Conservation (phyloP, 2,888 invertebrate genomes). For the Leptothorax acervorum region DNA sequence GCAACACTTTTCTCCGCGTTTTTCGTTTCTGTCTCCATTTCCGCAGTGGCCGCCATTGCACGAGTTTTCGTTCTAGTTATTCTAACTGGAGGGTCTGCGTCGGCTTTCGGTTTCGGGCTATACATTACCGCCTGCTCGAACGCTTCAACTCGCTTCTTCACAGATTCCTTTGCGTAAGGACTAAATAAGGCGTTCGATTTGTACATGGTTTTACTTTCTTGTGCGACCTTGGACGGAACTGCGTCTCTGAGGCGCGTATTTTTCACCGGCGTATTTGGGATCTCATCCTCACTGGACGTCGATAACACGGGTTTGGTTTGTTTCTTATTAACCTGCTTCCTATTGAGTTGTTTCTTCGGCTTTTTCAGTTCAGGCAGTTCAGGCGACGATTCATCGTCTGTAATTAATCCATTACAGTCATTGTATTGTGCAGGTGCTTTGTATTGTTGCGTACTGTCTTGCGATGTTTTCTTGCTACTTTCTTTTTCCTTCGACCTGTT, state of each 20-base stretch:
- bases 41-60: constrained; percentile 86
- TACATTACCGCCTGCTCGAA: constrained; percentile 87
- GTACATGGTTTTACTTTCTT: constrained; percentile 76
- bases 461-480: constrained; percentile 44
- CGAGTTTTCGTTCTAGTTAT: constrained; percentile 88
- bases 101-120: constrained; percentile 75
- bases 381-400: constrained; percentile 83
- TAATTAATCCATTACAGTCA: constrained; percentile 71
- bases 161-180: constrained; percentile 88
- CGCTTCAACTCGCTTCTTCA: constrained; percentile 88
- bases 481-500: not conserved
- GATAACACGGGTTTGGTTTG: constrained; percentile 63
- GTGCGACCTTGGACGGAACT: constrained; percentile 25
- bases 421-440: constrained; percentile 68
- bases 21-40: constrained; percentile 39
- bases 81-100: constrained; percentile 81
- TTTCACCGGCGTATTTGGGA: constrained; percentile 71
- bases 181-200: constrained; percentile 85
- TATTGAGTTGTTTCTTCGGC: constrained; percentile 48
- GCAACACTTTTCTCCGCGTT: constrained; percentile 64
- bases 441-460: constrained; percentile 53
- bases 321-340: constrained; percentile 48
- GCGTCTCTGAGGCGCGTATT: constrained; percentile 5
- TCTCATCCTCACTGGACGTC: constrained; percentile 75
- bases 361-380: constrained; percentile 76